Conservation (phyloP, 1,140 invertebrate genomes). For the Branchinecta lindahli region DNA sequence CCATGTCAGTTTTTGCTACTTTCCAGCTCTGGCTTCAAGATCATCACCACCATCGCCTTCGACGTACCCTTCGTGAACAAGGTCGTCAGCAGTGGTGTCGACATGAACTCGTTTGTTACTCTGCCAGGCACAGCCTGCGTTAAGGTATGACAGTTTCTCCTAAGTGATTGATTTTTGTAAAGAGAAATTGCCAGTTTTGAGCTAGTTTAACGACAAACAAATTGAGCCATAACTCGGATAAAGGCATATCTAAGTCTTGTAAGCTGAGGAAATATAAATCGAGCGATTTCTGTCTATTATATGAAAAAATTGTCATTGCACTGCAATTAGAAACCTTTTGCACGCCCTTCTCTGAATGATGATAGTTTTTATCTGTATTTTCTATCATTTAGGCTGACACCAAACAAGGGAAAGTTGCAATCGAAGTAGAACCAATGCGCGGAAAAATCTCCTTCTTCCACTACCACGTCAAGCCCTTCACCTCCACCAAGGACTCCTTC, state of each 20-base stretch:
- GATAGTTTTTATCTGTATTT: too few relatives aligned
- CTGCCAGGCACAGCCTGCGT: background rate
- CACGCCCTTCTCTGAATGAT: too few relatives aligned
- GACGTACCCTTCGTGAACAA: background rate
- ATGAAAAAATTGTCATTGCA: too few relatives aligned
- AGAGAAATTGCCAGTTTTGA: too few relatives aligned
- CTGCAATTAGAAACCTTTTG: too few relatives aligned
- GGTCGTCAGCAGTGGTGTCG: background rate
- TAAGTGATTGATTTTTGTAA: too few relatives aligned
- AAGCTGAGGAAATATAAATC: too few relatives aligned
- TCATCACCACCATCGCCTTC: background rate
- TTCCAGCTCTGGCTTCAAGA: background rate
- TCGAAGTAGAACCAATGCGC: background rate
- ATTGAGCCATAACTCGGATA: too few relatives aligned
- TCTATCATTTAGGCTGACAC: background rate
- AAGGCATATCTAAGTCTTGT: too few relatives aligned
- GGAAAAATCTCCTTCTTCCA: background rate
- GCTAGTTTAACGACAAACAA: too few relatives aligned
- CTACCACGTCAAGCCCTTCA: background rate
- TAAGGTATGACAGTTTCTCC: background rate
- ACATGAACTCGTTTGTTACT: background rate
- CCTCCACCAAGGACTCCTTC: background rate
- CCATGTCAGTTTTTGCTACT: background rate
- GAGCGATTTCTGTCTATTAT: too few relatives aligned
- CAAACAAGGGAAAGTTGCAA: background rate